These are phyloP conservation scores for Lateolabrax maculatus DNA, from an alignment of 2,797 vertebrate genomes.

Conservation along the genomic window DNA sequence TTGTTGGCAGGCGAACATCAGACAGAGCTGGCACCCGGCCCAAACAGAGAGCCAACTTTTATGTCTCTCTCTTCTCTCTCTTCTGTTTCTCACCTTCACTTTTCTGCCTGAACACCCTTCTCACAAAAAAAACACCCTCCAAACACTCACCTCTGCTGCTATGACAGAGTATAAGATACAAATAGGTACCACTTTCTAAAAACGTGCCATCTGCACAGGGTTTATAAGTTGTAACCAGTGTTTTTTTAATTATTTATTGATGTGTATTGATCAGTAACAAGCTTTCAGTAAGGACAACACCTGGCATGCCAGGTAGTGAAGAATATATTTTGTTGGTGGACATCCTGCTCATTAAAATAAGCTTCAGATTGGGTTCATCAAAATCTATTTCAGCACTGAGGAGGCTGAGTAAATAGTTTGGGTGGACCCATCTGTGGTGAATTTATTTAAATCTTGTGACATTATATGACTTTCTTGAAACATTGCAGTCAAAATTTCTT, in stretches of 20 bases:
- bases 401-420: background rate
- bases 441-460: background rate
- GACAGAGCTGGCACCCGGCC: conserved; percentile 3
- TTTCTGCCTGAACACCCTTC: background rate
- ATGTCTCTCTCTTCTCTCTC: background rate
- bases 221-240: too few relatives aligned
- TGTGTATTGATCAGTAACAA: conserved; percentile 4
- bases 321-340: background rate
- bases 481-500: background rate
- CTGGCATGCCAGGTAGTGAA: background rate
- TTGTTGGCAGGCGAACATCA: conserved; percentile 11
- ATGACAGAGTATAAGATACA: background rate
- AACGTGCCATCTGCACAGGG: background rate
- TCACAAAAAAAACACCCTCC: background rate
- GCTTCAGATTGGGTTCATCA: background rate
- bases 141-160: background rate
- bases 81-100: too few relatives aligned
- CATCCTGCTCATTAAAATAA: background rate
- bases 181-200: background rate
- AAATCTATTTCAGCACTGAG: background rate
- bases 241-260: background rate
- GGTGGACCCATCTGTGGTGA: background rate
- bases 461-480: background rate
- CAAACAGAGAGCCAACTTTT: conserved; percentile 16
- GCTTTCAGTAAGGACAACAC: background rate